Conservation (phyloP, 2,888 invertebrate species). For the Ischnura elegans region DNA sequence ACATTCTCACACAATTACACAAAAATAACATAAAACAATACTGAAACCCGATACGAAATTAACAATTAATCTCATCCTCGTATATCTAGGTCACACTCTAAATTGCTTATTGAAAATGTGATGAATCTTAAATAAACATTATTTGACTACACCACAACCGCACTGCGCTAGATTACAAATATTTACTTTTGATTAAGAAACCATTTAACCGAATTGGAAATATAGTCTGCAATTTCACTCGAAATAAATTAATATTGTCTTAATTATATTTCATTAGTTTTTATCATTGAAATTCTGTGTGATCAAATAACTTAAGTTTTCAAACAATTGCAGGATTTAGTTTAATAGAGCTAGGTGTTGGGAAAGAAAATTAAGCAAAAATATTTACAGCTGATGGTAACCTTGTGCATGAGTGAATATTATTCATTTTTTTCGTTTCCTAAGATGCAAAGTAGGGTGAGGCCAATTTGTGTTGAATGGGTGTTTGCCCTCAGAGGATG, state of each 20-base stretch:
- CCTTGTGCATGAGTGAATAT: neutral
- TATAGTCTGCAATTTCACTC: too few relatives aligned
- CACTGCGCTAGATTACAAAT: neutral
- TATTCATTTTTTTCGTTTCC: neutral
- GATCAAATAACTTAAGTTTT: too few relatives aligned
- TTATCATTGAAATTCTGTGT: too few relatives aligned
- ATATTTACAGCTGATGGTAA: neutral
- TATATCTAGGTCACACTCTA: neutral
- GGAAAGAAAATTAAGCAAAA: too few relatives aligned
- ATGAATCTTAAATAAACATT: neutral
- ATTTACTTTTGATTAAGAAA: too few relatives aligned
- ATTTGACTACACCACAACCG: neutral
- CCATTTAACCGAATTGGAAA: too few relatives aligned
- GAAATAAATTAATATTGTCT: too few relatives aligned
- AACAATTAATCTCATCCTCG: neutral
- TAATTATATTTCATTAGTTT: too few relatives aligned
- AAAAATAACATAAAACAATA: slow-evolving; percentile 2
- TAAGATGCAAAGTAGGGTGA: neutral
- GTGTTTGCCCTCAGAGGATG: neutral
- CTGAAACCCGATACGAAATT: neutral
- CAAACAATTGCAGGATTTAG: too few relatives aligned
- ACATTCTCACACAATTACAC: slow-evolving; percentile 19
- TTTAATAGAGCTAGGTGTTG: too few relatives aligned
- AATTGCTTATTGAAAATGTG: neutral
- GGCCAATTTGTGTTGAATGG: neutral